These are phyloP conservation scores for Omphaloscelis lunosa DNA, from an alignment of 2,888 invertebrate genomes.

Conservation along the genomic window DNA sequence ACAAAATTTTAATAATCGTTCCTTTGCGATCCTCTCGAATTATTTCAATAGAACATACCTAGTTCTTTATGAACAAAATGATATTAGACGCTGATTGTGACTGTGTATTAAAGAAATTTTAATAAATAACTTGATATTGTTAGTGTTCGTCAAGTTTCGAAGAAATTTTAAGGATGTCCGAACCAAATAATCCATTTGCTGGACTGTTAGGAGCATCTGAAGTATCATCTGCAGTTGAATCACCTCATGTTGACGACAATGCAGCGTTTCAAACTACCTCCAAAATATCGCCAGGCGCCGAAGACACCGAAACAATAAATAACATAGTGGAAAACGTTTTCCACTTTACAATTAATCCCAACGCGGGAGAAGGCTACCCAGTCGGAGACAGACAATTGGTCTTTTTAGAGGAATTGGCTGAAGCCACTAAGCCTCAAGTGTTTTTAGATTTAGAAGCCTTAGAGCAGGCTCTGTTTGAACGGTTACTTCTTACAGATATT, in stretches of 20 bases:
- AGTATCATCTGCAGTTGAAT: conserved; percentile 70
- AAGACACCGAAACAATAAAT: conserved; percentile 84
- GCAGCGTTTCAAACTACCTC: conserved; percentile 70
- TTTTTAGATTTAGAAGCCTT: conserved; percentile 92
- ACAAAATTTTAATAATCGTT: conserved; percentile 46
- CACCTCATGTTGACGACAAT: conserved; percentile 72
- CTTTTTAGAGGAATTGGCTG: conserved; percentile 92
- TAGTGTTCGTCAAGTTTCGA: conserved; percentile 59
- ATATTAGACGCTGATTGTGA: conserved; percentile 41
- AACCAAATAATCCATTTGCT: conserved; percentile 86
- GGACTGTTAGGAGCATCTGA: conserved; percentile 83
- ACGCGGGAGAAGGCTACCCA: conserved; percentile 77
- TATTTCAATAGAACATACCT: conserved; percentile 40
- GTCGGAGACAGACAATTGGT: conserved; percentile 88
- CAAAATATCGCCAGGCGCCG: conserved; percentile 74
- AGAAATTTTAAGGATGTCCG: conserved; percentile 78
- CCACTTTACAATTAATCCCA: conserved; percentile 92
- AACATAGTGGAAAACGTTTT: conserved; percentile 93
- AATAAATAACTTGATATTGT: conserved; percentile 40
- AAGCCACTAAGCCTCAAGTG: conserved; percentile 84
- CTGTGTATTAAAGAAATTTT: conserved; percentile 42
- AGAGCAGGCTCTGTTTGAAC: conserved; percentile 95
- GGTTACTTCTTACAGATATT: conserved; percentile 92
- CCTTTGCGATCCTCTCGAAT: conserved; percentile 26
- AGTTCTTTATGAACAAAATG: conserved; percentile 56